Evolutionary conservation across 23 tunicate species (phyloP), one percentile per base, ranked within the genome.

Genomic region (Styela clava): DNA sequence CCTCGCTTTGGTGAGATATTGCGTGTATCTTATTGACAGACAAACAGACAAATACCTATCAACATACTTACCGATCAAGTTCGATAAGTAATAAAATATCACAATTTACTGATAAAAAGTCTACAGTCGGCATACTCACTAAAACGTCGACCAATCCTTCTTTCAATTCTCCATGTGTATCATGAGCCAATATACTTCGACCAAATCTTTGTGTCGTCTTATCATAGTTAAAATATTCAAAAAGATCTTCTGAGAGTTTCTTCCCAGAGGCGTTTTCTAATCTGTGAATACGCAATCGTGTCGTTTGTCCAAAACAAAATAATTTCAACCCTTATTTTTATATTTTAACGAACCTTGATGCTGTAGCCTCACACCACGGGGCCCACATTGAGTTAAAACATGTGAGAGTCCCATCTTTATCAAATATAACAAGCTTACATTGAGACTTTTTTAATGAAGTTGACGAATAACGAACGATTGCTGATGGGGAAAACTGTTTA

Each of bases 331-430:
- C n/a, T n/a, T n/a, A n/a, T n/a, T n/a, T n/a, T n/a, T n/a, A n/a
- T n/a, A n/a, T n/a, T n/a, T n/a, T n/a, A n/a, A n/a, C 56, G 12
- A 5, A 44, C 56, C 56, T 44, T 44, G 56, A 44, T 44, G 56
- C 56, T 44, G 56, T 44, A 12, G 56, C 56, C 35, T 68, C 78
- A 68, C 88, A 74, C 88, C 88, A 85, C 24, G 88, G 88, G 21
- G 69, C 88, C 88, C 88, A 85, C 83, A 78, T 85, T 34, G 73
- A 28, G 36, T 85, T 63, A 30, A 85, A 85, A 20, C 78, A 31
- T 2, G 65, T 78, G 29, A 85, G 63, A 24, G 88, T 85, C 1
- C 88, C 88, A 78, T 85, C 88, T 51, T 85, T 85, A 63, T 85
- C 88, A 69, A 85, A 85, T 16, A 85, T 79, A 25, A 78, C 83